These are phyloP conservation scores for Pherbina coryleti DNA, from an alignment of 2,888 invertebrate species.

Conservation along the genomic window DNA sequence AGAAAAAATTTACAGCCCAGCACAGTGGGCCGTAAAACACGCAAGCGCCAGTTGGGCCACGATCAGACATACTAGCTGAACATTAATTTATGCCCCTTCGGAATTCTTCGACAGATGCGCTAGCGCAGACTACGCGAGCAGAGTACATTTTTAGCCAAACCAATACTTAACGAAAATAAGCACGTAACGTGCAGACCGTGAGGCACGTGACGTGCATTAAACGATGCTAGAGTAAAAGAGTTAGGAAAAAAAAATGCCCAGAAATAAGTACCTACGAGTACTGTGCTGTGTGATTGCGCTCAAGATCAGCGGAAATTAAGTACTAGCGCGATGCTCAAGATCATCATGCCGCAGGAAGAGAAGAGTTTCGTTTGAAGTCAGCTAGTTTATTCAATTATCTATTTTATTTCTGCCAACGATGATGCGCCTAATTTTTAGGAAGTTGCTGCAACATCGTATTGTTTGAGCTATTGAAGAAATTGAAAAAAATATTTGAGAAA, in stretches of 20 bases:
- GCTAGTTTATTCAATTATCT: not conserved
- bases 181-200: conserved; percentile 12
- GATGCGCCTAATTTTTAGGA: not conserved
- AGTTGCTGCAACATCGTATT: not conserved
- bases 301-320: not conserved
- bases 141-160: not conserved
- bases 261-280: not conserved
- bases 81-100: conserved; percentile 30
- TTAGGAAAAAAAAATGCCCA: not conserved
- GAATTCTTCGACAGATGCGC: conserved; percentile 4
- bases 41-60: not conserved
- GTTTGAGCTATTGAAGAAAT: not conserved
- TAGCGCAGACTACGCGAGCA: not conserved
- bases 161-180: not conserved
- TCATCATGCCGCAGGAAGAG: conserved; percentile 1
- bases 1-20: not conserved
- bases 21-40: not conserved
- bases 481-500: not conserved
- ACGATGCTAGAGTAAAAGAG: not conserved
- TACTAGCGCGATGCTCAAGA: not conserved
- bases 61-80: conserved; percentile 15
- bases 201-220: conserved; percentile 26
- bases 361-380: not conserved
- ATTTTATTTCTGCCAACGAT: not conserved
- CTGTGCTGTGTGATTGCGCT: not conserved